Percentiles rank a stretch among this genome's conserved stretches.
phyloP scores from a whole-genome alignment of 2,113 vertebrate species.

The Oreochromis niloticus region DNA sequence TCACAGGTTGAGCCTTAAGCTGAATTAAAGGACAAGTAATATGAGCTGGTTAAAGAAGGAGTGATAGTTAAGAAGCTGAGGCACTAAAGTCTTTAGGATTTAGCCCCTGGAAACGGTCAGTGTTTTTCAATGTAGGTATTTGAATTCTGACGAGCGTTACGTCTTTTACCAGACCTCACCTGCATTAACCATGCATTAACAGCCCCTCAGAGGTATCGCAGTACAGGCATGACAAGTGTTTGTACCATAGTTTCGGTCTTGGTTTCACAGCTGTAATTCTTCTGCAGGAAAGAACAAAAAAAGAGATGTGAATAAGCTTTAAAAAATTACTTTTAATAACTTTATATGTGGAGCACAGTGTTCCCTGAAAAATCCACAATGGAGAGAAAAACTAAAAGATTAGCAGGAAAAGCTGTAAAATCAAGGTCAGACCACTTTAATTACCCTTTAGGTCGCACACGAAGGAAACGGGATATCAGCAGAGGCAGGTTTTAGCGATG shows the following conservation, averaged over 20 bases:
- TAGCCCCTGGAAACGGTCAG: fast-evolving
- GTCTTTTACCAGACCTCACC: background rate
- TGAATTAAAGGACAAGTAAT: background rate
- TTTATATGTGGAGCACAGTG: background rate
- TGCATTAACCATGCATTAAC: background rate
- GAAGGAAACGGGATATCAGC: background rate
- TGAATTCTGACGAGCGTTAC: background rate
- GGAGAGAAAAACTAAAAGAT: background rate
- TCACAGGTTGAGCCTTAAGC: background rate
- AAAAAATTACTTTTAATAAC: background rate
- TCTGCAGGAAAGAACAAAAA: background rate
- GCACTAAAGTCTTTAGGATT: background rate
- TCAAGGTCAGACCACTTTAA: background rate
- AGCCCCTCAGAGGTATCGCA: background rate
- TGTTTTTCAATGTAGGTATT: background rate
- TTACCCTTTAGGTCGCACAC: background rate
- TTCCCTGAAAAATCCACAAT: background rate
- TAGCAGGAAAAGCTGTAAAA: background rate
- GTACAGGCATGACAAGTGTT: background rate
- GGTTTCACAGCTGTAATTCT: fast-evolving
- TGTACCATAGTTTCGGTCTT: background rate
- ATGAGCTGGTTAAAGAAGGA: background rate
- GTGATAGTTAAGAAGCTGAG: background rate
- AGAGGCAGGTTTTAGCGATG: background rate
- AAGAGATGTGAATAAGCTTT: background rate